Conservation (phyloP, 1,140 invertebrate genomes). For the Ceratina japonica region DNA sequence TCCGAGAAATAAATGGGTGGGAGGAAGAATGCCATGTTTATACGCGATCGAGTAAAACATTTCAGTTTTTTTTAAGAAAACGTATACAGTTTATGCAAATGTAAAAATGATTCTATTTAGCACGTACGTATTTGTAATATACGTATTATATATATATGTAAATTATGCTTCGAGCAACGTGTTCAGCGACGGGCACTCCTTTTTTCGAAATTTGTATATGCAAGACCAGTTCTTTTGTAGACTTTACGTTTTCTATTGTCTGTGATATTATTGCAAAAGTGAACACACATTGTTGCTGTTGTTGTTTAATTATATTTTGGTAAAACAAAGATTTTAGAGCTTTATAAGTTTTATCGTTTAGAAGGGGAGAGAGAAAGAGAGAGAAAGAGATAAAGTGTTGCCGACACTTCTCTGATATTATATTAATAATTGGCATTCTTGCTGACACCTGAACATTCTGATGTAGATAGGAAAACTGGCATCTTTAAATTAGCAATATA, state of each 20-base stretch:
- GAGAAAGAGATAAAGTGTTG: constrained; percentile 13
- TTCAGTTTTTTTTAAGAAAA: constrained; percentile 23
- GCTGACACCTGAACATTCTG: constrained; percentile 56
- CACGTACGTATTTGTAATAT: constrained; percentile 27
- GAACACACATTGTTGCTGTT: constrained; percentile 53
- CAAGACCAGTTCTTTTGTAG: constrained; percentile 49
- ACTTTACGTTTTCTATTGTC: constrained; percentile 64
- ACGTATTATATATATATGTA: constrained; percentile 6
- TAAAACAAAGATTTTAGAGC: constrained; percentile 51
- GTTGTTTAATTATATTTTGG: constrained; percentile 55
- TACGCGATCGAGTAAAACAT: constrained; percentile 12
- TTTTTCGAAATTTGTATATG: constrained; percentile 48
- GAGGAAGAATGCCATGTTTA: constrained; percentile 67
- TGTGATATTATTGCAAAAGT: constrained; percentile 65
- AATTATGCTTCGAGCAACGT: constrained; percentile 25
- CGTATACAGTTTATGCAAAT: constrained; percentile 28
- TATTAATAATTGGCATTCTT: constrained; percentile 62
- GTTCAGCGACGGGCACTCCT: constrained; percentile 9
- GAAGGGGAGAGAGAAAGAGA: neutral
- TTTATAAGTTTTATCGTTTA: constrained; percentile 55
- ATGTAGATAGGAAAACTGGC: constrained; percentile 54
- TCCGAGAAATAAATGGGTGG: constrained; percentile 46
- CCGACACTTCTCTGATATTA: constrained; percentile 29
- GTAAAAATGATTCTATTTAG: constrained; percentile 41
- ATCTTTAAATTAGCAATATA: constrained; percentile 54